Percentiles rank a stretch among this genome's conserved stretches.
phyloP scores from a whole-genome alignment of 2,888 invertebrate species.

The Sialis lutaria region DNA sequence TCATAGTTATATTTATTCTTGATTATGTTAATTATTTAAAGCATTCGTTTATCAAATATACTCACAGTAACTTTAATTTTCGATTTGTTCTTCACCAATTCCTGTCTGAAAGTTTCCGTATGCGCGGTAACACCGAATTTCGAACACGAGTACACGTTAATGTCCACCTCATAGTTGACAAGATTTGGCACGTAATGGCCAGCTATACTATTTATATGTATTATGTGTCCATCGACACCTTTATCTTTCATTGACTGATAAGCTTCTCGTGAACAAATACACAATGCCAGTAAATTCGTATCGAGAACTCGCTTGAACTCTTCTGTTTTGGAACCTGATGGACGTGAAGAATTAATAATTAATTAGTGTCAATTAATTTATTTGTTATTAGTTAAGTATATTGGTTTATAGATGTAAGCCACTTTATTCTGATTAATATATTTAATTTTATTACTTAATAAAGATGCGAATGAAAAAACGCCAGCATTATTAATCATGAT shows the following conservation, averaged over 20 bases:
- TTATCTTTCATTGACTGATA: constrained; percentile 10
- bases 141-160: constrained; percentile 4
- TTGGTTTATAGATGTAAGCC: no score
- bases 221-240: constrained; percentile 11
- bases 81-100: constrained; percentile 3
- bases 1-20: no score
- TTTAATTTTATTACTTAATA: neutral
- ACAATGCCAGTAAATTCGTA: constrained; percentile 10
- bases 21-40: no score
- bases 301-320: constrained; percentile 7
- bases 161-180: neutral
- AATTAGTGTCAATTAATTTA: no score
- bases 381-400: no score
- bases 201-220: constrained; percentile 11
- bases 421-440: no score
- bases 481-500: neutral
- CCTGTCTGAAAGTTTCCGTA: constrained; percentile 3
- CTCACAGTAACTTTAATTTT: constrained; percentile 3
- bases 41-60: neutral
- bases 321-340: neutral
- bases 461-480: neutral
- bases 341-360: no score
- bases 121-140: constrained; percentile 4
- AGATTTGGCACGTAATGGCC: constrained; percentile 5
- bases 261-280: constrained; percentile 9